Evolutionary conservation across 2,888 invertebrate species (phyloP).

Genomic region (Spilarctia lutea): DNA sequence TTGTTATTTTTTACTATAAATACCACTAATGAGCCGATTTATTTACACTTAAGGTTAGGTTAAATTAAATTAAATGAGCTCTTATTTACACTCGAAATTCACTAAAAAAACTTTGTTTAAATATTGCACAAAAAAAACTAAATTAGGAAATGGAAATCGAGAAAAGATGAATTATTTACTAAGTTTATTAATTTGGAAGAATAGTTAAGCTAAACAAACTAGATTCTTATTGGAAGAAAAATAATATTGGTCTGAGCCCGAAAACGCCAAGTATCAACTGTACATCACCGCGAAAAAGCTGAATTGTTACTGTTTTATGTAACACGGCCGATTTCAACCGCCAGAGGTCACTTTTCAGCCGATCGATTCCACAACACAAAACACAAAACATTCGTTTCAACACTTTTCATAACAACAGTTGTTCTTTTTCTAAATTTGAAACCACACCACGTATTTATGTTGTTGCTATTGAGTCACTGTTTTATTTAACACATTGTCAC

Average conservation of each 20-base stretch:
- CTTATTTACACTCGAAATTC: conserved; percentile 42
- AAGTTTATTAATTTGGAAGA: conserved; percentile 41
- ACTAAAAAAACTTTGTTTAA: conserved; percentile 51
- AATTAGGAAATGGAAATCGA: conserved; percentile 19
- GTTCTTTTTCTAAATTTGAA: conserved; percentile 45
- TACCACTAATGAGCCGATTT: conserved; percentile 37
- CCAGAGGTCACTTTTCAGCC: conserved; percentile 72
- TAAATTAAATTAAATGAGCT: conserved; percentile 40
- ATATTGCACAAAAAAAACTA: conserved; percentile 54
- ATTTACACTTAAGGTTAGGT: conserved; percentile 43
- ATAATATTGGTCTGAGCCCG: conserved; percentile 37
- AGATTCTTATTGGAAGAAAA: conserved; percentile 63
- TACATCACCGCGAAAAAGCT: conserved; percentile 53
- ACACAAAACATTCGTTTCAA: conserved; percentile 54
- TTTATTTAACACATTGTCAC: conserved; percentile 51
- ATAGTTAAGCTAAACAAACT: conserved; percentile 44
- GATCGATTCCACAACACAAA: conserved; percentile 66
- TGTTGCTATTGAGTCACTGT: conserved; percentile 38
- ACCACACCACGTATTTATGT: conserved; percentile 43
- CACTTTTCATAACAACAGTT: conserved; percentile 56
- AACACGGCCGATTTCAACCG: conserved; percentile 57
- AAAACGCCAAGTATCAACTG: conserved; percentile 41
- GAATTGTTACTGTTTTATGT: conserved; percentile 54
- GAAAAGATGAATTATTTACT: background rate
- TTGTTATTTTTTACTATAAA: conserved; percentile 23